phyloP scores from a whole-genome alignment of 2,113 vertebrate genomes.

The Lophius piscatorius region DNA sequence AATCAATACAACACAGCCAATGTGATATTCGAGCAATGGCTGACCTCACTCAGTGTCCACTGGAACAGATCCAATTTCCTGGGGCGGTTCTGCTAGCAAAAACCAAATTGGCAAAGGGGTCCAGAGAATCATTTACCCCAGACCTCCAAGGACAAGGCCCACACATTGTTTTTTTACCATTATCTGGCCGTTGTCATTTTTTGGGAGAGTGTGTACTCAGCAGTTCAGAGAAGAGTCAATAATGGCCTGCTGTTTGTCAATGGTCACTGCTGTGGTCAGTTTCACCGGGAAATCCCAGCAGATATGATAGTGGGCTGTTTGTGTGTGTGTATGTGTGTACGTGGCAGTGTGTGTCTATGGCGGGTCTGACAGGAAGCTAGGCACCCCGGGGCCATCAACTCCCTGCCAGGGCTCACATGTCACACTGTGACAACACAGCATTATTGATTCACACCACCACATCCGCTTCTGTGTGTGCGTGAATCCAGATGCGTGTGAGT shows the following conservation, averaged over 20 bases:
- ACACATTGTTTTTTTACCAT: slow-evolving; percentile 66
- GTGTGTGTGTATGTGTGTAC: slow-evolving; percentile 30
- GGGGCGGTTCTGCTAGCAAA: slow-evolving; percentile 47
- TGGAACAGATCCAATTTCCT: slow-evolving; percentile 65
- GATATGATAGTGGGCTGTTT: slow-evolving; percentile 33
- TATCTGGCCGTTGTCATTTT: slow-evolving; percentile 60
- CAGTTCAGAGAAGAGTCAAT: slow-evolving; percentile 63
- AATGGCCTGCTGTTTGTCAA: slow-evolving; percentile 74
- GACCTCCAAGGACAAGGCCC: slow-evolving; percentile 43
- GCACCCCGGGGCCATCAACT: slow-evolving; percentile 78
- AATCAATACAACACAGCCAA: slow-evolving; percentile 59
- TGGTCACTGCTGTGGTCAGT: slow-evolving; percentile 67
- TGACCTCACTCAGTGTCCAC: slow-evolving; percentile 65
- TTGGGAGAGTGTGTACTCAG: slow-evolving; percentile 42
- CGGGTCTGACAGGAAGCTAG: slow-evolving; percentile 72
- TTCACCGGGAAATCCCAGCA: slow-evolving; percentile 68
- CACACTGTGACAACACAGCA: slow-evolving; percentile 81
- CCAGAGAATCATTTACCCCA: slow-evolving; percentile 59
- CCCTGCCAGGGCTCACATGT: slow-evolving; percentile 86
- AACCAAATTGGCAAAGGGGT: slow-evolving; percentile 27
- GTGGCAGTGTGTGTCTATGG: slow-evolving; percentile 37
- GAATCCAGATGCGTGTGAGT: slow-evolving; percentile 21
- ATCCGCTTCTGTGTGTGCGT: slow-evolving; percentile 71
- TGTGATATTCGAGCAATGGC: slow-evolving; percentile 57
- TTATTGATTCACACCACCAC: slow-evolving; percentile 80